Evolutionary conservation across 1,140 invertebrate genomes (phyloP).

Genomic region (Listronotus oregonensis): DNA sequence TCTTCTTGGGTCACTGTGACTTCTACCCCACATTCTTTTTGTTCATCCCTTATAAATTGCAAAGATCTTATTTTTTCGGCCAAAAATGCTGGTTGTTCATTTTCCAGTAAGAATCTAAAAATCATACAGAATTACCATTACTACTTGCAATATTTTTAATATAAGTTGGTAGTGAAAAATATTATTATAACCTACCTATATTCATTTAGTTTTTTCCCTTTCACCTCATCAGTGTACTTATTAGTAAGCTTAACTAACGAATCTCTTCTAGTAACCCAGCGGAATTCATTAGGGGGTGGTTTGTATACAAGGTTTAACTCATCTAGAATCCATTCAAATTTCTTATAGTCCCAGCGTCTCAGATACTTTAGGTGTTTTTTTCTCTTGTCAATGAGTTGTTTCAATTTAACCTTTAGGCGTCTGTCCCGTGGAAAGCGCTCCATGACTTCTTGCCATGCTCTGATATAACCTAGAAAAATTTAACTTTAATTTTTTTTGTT

Average conservation of each 20-base stretch:
- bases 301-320: slow-evolving; percentile 78
- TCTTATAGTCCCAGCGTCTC: slow-evolving; percentile 76
- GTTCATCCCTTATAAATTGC: slow-evolving; percentile 72
- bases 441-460: slow-evolving; percentile 61
- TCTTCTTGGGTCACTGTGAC: slow-evolving; percentile 69
- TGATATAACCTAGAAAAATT: slow-evolving; percentile 55
- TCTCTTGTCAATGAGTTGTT: slow-evolving; percentile 76
- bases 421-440: slow-evolving; percentile 60
- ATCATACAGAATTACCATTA: background rate
- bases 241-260: slow-evolving; percentile 68
- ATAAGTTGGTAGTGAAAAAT: too few species aligned
- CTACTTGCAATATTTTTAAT: too few species aligned
- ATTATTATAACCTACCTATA: slow-evolving; percentile 67
- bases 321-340: slow-evolving; percentile 86
- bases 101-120: slow-evolving; percentile 58
- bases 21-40: slow-evolving; percentile 66
- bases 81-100: slow-evolving; percentile 71
- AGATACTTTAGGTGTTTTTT: slow-evolving; percentile 73
- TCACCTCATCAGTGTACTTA: slow-evolving; percentile 69
- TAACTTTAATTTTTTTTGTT: slow-evolving; percentile 60
- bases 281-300: slow-evolving; percentile 65
- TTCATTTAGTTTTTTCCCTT: slow-evolving; percentile 64
- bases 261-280: slow-evolving; percentile 68
- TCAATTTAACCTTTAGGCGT: slow-evolving; percentile 61
- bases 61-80: slow-evolving; percentile 65